Percentiles rank a stretch among this genome's conserved stretches.
Conservation (phyloP, 1,140 invertebrate species). For the Panonychus citri region DNA sequence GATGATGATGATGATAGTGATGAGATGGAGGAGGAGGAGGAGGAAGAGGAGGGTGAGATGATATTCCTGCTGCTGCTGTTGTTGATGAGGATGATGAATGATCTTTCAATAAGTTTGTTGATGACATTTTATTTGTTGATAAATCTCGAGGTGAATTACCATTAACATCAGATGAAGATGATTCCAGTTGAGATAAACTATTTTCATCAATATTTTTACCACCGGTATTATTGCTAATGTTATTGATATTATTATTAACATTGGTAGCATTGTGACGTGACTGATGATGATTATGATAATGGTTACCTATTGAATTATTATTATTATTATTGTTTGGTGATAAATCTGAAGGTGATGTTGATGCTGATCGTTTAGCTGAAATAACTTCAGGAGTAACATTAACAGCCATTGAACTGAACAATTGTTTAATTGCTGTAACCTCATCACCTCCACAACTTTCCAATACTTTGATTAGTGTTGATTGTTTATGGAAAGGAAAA, state of each 20-base stretch:
- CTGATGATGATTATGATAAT: background rate
- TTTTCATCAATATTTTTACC: background rate
- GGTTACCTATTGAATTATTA: background rate
- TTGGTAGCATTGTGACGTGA: no score
- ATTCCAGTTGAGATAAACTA: background rate
- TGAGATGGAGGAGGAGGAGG: no score
- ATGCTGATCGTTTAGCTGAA: background rate
- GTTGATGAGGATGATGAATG: background rate
- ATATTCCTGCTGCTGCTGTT: background rate
- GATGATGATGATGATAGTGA: no score
- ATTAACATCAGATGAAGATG: background rate
- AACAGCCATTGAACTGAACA: background rate
- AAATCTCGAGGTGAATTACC: background rate
- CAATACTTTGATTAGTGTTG: background rate
- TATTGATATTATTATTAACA: background rate
- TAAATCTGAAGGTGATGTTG: no score
- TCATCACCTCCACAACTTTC: background rate
- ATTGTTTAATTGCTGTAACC: background rate
- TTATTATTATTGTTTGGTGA: background rate
- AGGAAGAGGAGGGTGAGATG: no score
- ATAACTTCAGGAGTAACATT: background rate
- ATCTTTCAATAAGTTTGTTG: background rate
- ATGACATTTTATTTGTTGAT: background rate
- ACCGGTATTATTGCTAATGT: background rate
- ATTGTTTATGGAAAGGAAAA: background rate